Base-by-base conservation (phyloP, 2,888 invertebrate genomes). In the Hipparchia semele region DNA sequence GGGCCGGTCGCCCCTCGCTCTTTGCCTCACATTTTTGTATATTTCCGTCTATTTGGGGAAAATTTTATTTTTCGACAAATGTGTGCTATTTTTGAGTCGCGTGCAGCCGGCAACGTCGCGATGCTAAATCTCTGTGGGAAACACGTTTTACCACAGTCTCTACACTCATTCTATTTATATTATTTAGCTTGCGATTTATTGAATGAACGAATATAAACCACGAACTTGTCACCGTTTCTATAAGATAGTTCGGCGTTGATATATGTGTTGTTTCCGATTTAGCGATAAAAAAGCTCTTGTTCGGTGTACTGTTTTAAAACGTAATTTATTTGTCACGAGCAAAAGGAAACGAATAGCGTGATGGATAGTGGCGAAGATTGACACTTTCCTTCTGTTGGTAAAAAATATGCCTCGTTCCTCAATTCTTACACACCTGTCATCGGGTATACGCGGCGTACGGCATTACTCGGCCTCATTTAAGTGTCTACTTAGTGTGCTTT, bases 21-120 rank as follows among this genome's bases (percentile, higher is more conserved):
- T 87, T 88, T 86, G 90, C 80, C 83, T 90, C 89, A 92, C 92
- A 93, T 92, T 92, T 94, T 93, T 93, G 93, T 93, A 91, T 92
- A 92, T 94, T 93, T 92, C 91, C 81, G 92, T 94, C 94, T 93
- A 92, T 93, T 93, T 93, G 88, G 92, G 92, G 91, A 93, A 93
- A 92, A 80, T 90, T 91, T 91, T 93, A 93, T 94, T 93, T 94
- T 94, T 93, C 94, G 91, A 91, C 92, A 92, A 92, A 88, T 92
- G 90, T 84, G 89, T 80, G 89, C 92, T 94, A 94, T 94, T 94
- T 92, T 88, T 90, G 89, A 84, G 91, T 87, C 90, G 91, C 91
- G 90, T 91, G 92, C 92, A 92, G 91, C 92, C 92, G 93, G 91
- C 91, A 84, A 82, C 85, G 85, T 84, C 86, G 85, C 86, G 84